Conservation (phyloP, 2,797 vertebrate species). For the Apogon hyalosoma region DNA sequence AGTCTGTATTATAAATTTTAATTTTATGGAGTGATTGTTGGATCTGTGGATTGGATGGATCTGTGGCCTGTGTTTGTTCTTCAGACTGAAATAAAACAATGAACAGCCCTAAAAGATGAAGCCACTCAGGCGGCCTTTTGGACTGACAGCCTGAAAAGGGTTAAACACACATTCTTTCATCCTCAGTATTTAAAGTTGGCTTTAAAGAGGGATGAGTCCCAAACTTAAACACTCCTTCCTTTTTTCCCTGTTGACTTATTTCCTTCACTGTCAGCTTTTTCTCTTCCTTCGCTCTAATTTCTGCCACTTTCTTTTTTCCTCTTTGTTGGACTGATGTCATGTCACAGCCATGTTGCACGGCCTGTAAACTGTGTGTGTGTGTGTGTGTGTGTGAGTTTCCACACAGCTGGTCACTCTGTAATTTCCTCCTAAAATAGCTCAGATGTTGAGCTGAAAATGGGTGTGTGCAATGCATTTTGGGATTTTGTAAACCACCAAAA, state of each 20-base stretch:
- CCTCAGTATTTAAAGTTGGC: no score
- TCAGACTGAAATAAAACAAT: no score
- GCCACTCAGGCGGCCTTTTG: no score
- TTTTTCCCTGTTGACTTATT: conserved; percentile 14
- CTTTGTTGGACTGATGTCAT: conserved; percentile 15
- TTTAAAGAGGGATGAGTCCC: no score
- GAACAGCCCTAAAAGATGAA: no score
- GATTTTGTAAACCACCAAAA: conserved; percentile 24
- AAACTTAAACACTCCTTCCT: no score
- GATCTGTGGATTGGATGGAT: no score
- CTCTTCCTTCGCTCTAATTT: not conserved
- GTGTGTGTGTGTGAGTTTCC: conserved; percentile 38
- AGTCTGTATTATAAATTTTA: no score
- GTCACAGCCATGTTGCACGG: conserved; percentile 4
- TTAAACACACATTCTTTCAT: no score
- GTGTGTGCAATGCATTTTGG: conserved; percentile 45
- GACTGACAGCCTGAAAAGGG: no score
- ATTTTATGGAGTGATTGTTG: no score
- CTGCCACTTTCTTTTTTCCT: not conserved
- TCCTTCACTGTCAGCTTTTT: conserved; percentile 17
- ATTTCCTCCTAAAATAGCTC: conserved; percentile 77
- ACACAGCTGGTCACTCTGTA: conserved; percentile 59
- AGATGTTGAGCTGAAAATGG: conserved; percentile 33
- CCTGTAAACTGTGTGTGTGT: conserved; percentile 23
- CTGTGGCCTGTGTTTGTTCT: no score